Base-by-base conservation (phyloP, 2,888 invertebrate genomes). In the Caprella mutica region DNA sequence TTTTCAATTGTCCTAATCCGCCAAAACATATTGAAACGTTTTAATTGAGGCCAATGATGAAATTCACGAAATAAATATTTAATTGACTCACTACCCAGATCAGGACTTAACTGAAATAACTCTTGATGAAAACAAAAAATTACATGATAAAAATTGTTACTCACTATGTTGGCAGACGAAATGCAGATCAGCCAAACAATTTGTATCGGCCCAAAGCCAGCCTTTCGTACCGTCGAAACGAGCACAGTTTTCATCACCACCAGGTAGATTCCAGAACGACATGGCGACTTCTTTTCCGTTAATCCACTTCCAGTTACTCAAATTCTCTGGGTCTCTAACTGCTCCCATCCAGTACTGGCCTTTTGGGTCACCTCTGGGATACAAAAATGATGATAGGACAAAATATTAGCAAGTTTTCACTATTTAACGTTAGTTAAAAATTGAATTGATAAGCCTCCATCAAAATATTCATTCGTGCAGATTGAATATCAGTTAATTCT, bases 261-360 rank as follows among this genome's bases (percentile, higher is more conserved):
- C 85, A 0, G 88, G 88, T 43, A 85, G 77, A 73, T 88, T 90
- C 92, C 91, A 92, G 75, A 92, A 92, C 0, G 90, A 89, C 0
- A 91, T 85, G 0, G 86, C 83, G 40, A 92, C 84, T 71, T 90
- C 88, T 58, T 86, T 85, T 0, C 90, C 90, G 68, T 81, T 86
- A 46, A 89, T 80, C 91, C 91, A 92, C 70, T 86, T 85, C 92
- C 92, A 92, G 68, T 83, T 83, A 59, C 78, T 80, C 5, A 80
- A 76, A 70, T 87, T 84, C 66, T 81, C 79, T 3, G 82, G 81
- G 71, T 91, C 90, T n/a, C 90, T 77, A 6, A 88, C 81, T 0
- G 89, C 89, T 0, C 91, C 92, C 84, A 92, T 85, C 92, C 92
- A 92, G 72, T 92, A 92, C 68, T 91, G 90, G 58, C 89, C 91